Base-by-base conservation (phyloP, 2,113 vertebrate species). In the Jaculus jaculus region DNA sequence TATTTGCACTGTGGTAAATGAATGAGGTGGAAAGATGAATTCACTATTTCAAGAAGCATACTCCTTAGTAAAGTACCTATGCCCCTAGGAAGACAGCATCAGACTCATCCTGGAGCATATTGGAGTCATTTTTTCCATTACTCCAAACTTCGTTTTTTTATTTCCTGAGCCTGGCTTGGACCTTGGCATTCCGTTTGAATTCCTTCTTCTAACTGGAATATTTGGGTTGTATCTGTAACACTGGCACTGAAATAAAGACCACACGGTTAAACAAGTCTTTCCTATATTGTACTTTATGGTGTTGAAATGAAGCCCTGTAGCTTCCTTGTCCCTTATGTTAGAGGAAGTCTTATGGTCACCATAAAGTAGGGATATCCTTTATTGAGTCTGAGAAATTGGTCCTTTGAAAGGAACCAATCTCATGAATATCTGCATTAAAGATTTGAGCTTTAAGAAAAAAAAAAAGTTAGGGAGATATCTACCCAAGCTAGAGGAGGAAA, bases 221-320 rank as follows among this genome's bases (percentile, higher is more conserved):
- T 98, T 98, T 98, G 97, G 98, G 98, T 98, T 98, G 98, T 98
- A 98, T 98, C 97, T 98, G 98, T 98, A 98, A 98, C 97, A 98
- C 96, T 98, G 98, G 98, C 98, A 98, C 98, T 98, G 98, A 98
- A 98, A 98, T 98, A 98, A 98, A 98, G 97, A 98, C 97, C 98
- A 97, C 98, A 93, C 98, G 42, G 98, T 98, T 98, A 98, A 98
- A 97, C 97, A 98, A 96, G 96, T 94, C 91, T 98, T 98, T 98
- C 97, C 98, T 97, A 97, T 96, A 98, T 97, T 98, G 95, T 98
- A 95, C 97, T 97, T 96, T 93, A 97, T 96, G 97, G 90, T 96
- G 91, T 97, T 97, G 96, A 89, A 95, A 88, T 60, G 93, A 97
- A 96, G 98, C 96, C 81, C 95, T 97, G 91, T 93, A 96, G 95